Percentiles rank a stretch among this genome's conserved stretches.
Conservation (phyloP, 2,113 vertebrate genomes). For the Apodemus speciosus region DNA sequence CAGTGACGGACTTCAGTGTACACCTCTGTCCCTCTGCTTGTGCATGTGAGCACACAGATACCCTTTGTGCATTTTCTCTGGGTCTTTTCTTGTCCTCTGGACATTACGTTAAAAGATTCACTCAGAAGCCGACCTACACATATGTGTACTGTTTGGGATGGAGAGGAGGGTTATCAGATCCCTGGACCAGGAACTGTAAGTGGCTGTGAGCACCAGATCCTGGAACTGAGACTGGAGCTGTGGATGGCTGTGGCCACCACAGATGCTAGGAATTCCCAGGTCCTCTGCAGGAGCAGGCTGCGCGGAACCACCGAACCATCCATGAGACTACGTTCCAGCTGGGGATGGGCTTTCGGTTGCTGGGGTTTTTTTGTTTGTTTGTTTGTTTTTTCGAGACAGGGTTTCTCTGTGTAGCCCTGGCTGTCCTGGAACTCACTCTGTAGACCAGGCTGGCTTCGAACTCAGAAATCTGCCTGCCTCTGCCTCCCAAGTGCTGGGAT, state of each 20-base stretch:
- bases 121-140: background rate
- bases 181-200: background rate
- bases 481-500: too few species aligned
- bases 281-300: background rate
- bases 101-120: too few species aligned
- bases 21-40: background rate
- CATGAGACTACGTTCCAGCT: background rate
- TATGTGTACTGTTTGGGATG: background rate
- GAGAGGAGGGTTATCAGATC: background rate
- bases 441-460: too few species aligned
- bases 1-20: too few species aligned
- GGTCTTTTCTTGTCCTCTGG: background rate
- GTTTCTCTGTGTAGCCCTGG: too few species aligned
- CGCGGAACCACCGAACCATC: background rate
- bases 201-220: background rate
- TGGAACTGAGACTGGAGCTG: background rate
- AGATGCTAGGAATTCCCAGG: too few species aligned
- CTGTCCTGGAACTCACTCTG: too few species aligned
- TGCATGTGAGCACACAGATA: background rate
- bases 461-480: too few species aligned
- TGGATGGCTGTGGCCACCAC: background rate
- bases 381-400: too few species aligned
- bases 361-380: too few species aligned
- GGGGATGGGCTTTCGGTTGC: too few species aligned
- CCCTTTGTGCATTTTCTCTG: background rate